Base-by-base conservation (phyloP, 2,113 vertebrate species). In the Neotoma lepida region DNA sequence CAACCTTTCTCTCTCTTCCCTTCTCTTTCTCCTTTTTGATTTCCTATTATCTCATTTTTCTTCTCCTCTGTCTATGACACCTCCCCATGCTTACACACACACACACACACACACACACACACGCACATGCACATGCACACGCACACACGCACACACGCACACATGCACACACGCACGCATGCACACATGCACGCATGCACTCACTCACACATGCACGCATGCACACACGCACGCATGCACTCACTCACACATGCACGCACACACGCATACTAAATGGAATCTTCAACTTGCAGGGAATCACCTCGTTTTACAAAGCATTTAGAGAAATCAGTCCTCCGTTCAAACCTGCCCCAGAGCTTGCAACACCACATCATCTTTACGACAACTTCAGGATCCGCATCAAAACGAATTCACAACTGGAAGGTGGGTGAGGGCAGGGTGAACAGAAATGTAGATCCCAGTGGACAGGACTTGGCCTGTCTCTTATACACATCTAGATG, bases 81-180 rank as follows among this genome's bases (percentile, higher is more conserved):
- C 9, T 4, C 6, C 30, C 41, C 0, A 0, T 30, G 0, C 10
- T 22, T 44, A 5, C 24, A 18, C 26, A 9, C 22, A 24, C 26
- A 15, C n/a, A 26, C 1, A 26, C 78, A 3, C 2, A 35, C 30
- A 70, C 4, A 68, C 14, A 24, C 54, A n/a, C 8, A 6, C 14
- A 18, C 39, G 54, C 41, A 51, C 30, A 35, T 46, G 64, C 39
- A n/a, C 26, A 77, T 68, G 49, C 49, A 44, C 61, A 56, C n/a
- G 20, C 6, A 12, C 74, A 20, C 1, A 8, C 44, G 24, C 20
- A 78, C 70, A 58, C 33, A 44, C 81, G 56, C 22, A 26, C 2
- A 14, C 73, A 51, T n/a, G n/a, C 26, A 9, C 22, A 24, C 26
- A 15, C n/a, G 26, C 1, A 26, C 78, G 4, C 2, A 35, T 26